Base-by-base conservation (phyloP, 2,797 vertebrate genomes). In the Setipinna tenuifilis region DNA sequence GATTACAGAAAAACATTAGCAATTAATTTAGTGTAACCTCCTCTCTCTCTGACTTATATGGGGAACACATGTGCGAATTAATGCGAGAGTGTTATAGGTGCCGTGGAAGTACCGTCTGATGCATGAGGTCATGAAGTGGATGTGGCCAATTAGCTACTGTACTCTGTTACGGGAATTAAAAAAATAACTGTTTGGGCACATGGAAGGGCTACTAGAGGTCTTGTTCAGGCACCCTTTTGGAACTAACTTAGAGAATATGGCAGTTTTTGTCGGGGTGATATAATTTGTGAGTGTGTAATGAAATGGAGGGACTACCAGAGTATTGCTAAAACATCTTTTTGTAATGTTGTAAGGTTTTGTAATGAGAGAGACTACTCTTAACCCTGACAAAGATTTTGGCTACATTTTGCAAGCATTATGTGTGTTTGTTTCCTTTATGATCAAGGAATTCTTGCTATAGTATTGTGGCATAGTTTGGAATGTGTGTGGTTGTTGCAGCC, bases 1-100 rank as follows among this genome's bases (percentile, higher is more conserved):
- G 82, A 86, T 87, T 88, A 83, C 81, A 83, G 85, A 86, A 86
- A 86, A 91, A 87, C 82, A 88, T 57, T 16, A 58, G 25, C 71
- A 84, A 89, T 89, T 88, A 84, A 91, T 90, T 85, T 48, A 23
- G 31, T 25, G 80, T 9, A 14, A 83, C 71, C 16, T 41, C 35
- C 35, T 41, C 35, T 41, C 65, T 10, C 14, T 41, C 35, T 41
- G 4, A 31, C 65, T 41, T 16, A 78, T 41, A 78, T 78, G 71
- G 31, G 71, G 71, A 78, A 78, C 71, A 78, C 71, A 44, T 78
- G 71, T 78, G 65, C 65, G 35, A 78, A 44, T 78, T 78, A 78
- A 78, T 44, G 71, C 21, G 71, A 78, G 71, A 44, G 71, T 3
- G 41, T 71, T 71, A 71, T 5, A n/a, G 65, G 28, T 71, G 28